phyloP scores from a whole-genome alignment of 2,888 invertebrate genomes.

The Phortica magna region DNA sequence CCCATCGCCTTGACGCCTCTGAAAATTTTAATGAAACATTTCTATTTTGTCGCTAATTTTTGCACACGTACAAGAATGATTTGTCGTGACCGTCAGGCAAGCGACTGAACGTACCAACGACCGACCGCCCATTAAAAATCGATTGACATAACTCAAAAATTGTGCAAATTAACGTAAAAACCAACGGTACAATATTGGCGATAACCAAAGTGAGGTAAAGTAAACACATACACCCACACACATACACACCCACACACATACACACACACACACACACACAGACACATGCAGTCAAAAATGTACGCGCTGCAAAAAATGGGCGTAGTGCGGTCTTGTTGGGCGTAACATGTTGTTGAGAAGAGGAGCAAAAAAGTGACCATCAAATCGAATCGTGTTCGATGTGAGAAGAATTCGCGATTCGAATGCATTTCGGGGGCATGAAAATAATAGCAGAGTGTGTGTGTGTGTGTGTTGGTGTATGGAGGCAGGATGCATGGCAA shows the following conservation, averaged over 20 bases:
- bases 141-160: constrained; percentile 74
- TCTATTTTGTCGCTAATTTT: constrained; percentile 9
- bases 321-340: neutral
- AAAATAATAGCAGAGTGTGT: constrained; percentile 15
- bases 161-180: constrained; percentile 72
- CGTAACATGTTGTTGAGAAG: neutral
- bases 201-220: constrained; percentile 15
- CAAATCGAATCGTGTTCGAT: neutral
- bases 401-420: neutral
- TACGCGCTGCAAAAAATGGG: neutral
- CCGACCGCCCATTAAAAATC: constrained; percentile 68
- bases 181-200: constrained; percentile 63
- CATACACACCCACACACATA: constrained; percentile 1
- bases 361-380: neutral
- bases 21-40: constrained; percentile 22
- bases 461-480: neutral
- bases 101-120: neutral
- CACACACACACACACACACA: neutral
- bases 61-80: neutral
- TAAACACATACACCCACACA: constrained; percentile 1
- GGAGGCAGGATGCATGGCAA: neutral
- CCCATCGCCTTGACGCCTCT: neutral
- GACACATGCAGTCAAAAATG: neutral
- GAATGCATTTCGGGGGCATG: constrained; percentile 28
- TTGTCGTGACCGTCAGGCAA: constrained; percentile 39